Base-by-base conservation (phyloP, 2,113 vertebrate species). In the Oncorhynchus mykiss region DNA sequence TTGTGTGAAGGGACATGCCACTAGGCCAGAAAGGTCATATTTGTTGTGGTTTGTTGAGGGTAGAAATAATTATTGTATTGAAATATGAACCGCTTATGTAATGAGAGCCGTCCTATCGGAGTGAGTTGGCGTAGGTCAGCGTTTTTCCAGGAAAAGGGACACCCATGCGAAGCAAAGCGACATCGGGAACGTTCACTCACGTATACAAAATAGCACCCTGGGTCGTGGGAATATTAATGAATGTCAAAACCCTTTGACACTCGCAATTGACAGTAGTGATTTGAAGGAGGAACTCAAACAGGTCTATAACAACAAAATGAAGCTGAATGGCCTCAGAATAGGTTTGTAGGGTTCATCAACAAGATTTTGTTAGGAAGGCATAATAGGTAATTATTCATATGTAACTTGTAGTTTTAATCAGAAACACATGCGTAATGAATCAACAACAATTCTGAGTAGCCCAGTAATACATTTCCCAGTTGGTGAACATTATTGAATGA, bases 201-300 rank as follows among this genome's bases (percentile, higher is more conserved):
- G 74, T 85, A 82, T 85, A 82, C 82, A 73, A 88, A 91, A 89
- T 82, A 85, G 16, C 25, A 8, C 11, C 59, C 74, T 60, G 45
- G 7, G 62, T 77, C 12, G 67, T 59, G 29, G 25, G 67, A 27
- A 31, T 24, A 62, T 62, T 1, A 2, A 20, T 62, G 59, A 62
- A 6, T 70, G 65, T 69, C 71, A n/a, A 59, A 83, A 64, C 74
- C 24, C 8, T 49, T 20, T 57, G 54, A 57, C 54, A 57, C 14
- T 45, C 9, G 16, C 54, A 57, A 20, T 7, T 18, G 54, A 57
- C 39, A 45, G 39, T 45, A 45, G 39, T 45, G 39, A 45, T 45
- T 39, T 45, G 39, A 45, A 45, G 39, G 39, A 45, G 39, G 39
- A 45, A 11, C 39, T 45, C 9, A 45, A 45, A 45, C 39, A 1